Evolutionary conservation across 2,113 vertebrate species (phyloP), one percentile per base, ranked within the genome.

Genomic region (Carlito syrichta): DNA sequence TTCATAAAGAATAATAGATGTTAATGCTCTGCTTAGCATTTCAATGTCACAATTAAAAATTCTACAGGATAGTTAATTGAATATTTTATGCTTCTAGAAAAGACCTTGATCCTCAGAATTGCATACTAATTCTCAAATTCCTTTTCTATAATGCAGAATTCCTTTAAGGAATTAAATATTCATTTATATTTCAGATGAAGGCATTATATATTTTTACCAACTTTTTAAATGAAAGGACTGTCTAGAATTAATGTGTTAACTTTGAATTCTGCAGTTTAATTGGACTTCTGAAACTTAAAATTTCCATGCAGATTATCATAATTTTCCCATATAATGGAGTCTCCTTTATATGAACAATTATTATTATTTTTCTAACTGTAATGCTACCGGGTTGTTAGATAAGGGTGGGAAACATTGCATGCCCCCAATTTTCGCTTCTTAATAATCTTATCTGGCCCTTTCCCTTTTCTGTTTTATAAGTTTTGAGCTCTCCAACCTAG

Each of bases 11-110:
- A 97, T 97, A 97, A 97, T 96, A 98, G 94, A 97, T 97, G 84
- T 93, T 98, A 98, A 95, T 98, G 92, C 87, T 95, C 69, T 94
- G 76, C 94, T 97, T 97, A 98, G 94, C 66, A 97, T 98, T 98
- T 97, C 96, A 97, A 76, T 97, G 90, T 25, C 84, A 71, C 8
- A 82, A 96, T 98, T 97, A 98, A 97, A 97, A 97, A 97, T 98
- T 97, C 96, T 87, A 50, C 62, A 97, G 79, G 50, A 79, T 96
- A 93, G 97, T 93, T 98, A 98, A 97, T 97, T 97, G 95, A 98
- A 97, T 98, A 97, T 97, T 97, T 98, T 92, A 98, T 97, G 78
- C 88, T 97, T 71, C 30, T 95, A 84, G 68, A 95, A 98, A 96
- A 76, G 93, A 84, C 60, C 94, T 96, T 78, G 97, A 83, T 97